phyloP scores from a whole-genome alignment of 2,113 vertebrate species.

The Petroica traversi region DNA sequence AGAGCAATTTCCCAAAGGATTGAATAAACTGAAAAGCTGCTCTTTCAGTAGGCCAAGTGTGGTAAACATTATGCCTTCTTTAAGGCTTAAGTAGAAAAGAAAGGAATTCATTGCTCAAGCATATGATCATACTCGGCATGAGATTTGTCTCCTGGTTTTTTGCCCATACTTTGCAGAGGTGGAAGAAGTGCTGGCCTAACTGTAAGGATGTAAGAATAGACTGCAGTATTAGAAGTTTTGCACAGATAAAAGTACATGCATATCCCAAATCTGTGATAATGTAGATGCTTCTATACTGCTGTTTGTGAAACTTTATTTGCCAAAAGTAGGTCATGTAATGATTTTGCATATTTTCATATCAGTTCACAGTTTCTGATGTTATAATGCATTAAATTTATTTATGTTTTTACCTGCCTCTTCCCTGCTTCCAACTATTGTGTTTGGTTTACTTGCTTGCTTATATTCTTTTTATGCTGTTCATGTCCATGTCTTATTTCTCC shows the following conservation, averaged over 20 bases:
- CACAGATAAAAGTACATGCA: not conserved
- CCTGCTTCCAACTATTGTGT: not conserved
- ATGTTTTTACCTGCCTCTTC: not conserved
- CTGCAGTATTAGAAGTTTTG: not conserved
- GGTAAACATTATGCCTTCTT: not conserved
- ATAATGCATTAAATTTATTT: not conserved
- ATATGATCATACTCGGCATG: fast-evolving
- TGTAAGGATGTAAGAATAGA: not conserved
- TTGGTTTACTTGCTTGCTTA: not conserved
- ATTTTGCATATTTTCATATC: not conserved
- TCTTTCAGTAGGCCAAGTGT: not conserved
- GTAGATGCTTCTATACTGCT: not conserved
- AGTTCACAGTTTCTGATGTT: not conserved
- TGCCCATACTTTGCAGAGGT: not conserved
- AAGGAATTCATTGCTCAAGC: not conserved
- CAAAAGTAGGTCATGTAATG: not conserved
- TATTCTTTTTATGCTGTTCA: not conserved
- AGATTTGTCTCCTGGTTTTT: not conserved
- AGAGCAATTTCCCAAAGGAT: not conserved
- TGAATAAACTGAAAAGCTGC: not conserved
- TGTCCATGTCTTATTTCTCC: not conserved
- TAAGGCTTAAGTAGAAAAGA: not conserved
- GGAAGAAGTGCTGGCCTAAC: too few relatives aligned
- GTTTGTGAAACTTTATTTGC: not conserved
- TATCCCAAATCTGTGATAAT: not conserved